phyloP scores from a whole-genome alignment of 2,888 invertebrate species.

The Fragum whitleyi region DNA sequence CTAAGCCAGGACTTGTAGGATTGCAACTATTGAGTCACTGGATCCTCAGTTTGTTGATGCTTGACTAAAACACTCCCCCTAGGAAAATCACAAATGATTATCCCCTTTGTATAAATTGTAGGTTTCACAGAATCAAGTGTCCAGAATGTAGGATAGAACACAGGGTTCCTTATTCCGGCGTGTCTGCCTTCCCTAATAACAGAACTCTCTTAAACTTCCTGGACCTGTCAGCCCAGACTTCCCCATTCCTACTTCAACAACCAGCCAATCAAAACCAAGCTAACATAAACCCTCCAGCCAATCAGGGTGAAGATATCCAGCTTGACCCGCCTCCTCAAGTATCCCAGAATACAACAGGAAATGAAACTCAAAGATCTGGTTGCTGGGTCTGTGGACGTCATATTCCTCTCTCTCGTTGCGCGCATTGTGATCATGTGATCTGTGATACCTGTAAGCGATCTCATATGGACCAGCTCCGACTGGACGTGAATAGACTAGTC shows the following conservation, averaged over 20 bases:
- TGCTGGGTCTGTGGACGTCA: conserved; percentile 95
- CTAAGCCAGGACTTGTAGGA: too few relatives aligned
- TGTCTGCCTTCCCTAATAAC: conserved; percentile 97
- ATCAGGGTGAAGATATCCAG: conserved; percentile 20
- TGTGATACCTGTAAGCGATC: conserved; percentile 96
- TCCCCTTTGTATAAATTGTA: too few relatives aligned
- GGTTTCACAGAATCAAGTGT: conserved; percentile 87
- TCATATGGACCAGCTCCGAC: conserved; percentile 73
- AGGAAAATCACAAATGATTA: too few relatives aligned
- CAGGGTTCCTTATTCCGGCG: conserved; percentile 96
- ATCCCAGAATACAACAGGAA: background rate
- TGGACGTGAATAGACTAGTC: conserved; percentile 94
- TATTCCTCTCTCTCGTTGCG: conserved; percentile 89
- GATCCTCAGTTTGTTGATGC: too few relatives aligned
- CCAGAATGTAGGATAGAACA: conserved; percentile 99
- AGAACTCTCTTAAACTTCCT: conserved; percentile 97
- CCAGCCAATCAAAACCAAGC: conserved; percentile 29
- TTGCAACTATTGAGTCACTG: too few relatives aligned
- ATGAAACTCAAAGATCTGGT: conserved; percentile 87
- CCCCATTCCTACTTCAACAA: conserved; percentile 30
- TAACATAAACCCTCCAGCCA: conserved; percentile 27
- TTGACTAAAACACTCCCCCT: too few relatives aligned
- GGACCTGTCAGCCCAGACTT: conserved; percentile 93
- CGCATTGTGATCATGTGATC: conserved; percentile 98
- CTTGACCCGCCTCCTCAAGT: background rate